Evolutionary conservation across 2,888 invertebrate genomes (phyloP).

Genomic region (Melanostoma scalare): DNA sequence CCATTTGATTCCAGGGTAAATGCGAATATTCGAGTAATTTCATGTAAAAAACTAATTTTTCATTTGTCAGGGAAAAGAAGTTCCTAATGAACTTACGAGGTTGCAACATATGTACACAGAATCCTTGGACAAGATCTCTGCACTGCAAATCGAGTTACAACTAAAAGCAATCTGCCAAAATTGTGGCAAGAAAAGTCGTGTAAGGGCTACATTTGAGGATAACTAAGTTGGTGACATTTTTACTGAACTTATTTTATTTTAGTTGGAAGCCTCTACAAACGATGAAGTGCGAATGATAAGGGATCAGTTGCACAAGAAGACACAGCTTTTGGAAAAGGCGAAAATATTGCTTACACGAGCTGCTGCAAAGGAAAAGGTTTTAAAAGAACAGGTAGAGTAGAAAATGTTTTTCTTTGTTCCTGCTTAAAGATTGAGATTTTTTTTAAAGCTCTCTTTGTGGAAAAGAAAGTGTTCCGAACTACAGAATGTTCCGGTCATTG

Average conservation of each 20-base stretch:
- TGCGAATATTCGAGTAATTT: neutral
- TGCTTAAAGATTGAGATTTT: neutral
- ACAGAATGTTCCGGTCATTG: constrained; percentile 82
- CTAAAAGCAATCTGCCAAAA: constrained; percentile 76
- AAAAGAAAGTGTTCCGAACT: constrained; percentile 81
- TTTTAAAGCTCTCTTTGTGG: constrained; percentile 77
- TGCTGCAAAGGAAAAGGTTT: constrained; percentile 85
- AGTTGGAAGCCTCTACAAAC: constrained; percentile 67
- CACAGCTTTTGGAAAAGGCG: constrained; percentile 85
- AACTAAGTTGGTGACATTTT: neutral
- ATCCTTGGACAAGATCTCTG: constrained; percentile 78
- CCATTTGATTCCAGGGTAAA: constrained; percentile 76
- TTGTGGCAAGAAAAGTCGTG: constrained; percentile 75
- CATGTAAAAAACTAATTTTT: neutral
- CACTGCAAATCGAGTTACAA: constrained; percentile 79
- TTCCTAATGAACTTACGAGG: constrained; percentile 74
- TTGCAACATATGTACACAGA: constrained; percentile 79
- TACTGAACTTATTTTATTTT: neutral
- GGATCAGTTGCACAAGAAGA: constrained; percentile 84
- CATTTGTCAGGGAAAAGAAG: constrained; percentile 42
- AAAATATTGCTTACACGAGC: constrained; percentile 86
- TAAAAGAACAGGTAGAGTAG: constrained; percentile 84
- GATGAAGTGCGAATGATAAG: constrained; percentile 83
- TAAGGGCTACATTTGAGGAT: constrained; percentile 30
- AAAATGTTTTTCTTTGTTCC: neutral